phyloP scores from a whole-genome alignment of 2,888 invertebrate genomes.

The Heteromurus nitidus region DNA sequence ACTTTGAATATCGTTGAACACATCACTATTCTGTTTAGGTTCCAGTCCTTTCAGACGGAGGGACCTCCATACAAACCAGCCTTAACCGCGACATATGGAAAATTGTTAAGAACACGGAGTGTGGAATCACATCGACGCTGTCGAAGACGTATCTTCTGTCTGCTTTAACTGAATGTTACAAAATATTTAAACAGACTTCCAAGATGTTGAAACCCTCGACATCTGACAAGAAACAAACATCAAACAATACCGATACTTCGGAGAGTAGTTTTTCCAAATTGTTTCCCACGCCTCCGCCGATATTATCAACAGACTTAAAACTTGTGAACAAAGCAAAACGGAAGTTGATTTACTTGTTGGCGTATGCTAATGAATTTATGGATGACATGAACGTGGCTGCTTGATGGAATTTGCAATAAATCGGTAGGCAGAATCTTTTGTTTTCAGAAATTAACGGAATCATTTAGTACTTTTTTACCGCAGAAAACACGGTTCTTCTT shows the following conservation, averaged over 20 bases:
- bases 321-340: conserved; percentile 54
- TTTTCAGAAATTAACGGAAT: neutral
- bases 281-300: conserved; percentile 52
- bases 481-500: neutral
- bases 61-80: conserved; percentile 49
- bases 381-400: too few relatives aligned
- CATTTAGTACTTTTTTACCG: neutral
- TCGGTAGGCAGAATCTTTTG: neutral
- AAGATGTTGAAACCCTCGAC: conserved; percentile 7
- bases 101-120: conserved; percentile 54
- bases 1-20: neutral
- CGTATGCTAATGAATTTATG: conserved; percentile 68
- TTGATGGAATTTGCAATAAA: too few relatives aligned
- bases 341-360: conserved; percentile 63
- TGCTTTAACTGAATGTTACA: conserved; percentile 63
- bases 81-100: conserved; percentile 56
- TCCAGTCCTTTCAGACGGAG: conserved; percentile 63
- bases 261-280: conserved; percentile 7
- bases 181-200: conserved; percentile 23
- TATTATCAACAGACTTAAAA: conserved; percentile 38
- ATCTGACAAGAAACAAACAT: neutral
- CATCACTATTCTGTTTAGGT: conserved; percentile 43
- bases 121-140: neutral
- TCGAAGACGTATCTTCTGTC: conserved; percentile 63
- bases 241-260: conserved; percentile 12